These are phyloP conservation scores for Tetramorium simillimum DNA, from an alignment of 1,140 invertebrate genomes.

Conservation along the genomic window DNA sequence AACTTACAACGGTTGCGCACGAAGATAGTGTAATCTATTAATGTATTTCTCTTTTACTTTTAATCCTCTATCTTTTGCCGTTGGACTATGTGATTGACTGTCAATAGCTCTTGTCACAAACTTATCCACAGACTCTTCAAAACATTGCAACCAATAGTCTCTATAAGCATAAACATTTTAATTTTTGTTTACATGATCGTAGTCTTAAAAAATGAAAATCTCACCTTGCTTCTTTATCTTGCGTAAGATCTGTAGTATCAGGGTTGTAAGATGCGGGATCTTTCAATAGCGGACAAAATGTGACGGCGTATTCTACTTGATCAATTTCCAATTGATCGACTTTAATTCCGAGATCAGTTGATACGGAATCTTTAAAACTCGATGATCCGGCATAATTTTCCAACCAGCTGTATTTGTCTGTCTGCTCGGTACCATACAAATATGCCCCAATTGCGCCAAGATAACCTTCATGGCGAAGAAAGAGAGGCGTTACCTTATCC, in stretches of 20 bases:
- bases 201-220: background rate
- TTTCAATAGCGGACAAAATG: conserved; percentile 89
- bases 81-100: conserved; percentile 91
- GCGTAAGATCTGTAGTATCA: conserved; percentile 95
- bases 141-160: conserved; percentile 97
- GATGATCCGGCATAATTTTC: conserved; percentile 93
- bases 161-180: conserved; percentile 81
- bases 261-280: conserved; percentile 91
- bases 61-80: conserved; percentile 91
- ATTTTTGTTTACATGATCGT: background rate
- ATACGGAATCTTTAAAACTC: conserved; percentile 87
- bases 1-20: conserved; percentile 92
- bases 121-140: conserved; percentile 93
- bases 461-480: conserved; percentile 92
- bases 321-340: conserved; percentile 91
- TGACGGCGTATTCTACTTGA: conserved; percentile 87
- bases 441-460: conserved; percentile 92
- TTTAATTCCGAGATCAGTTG: conserved; percentile 83
- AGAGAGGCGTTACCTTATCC: conserved; percentile 90
- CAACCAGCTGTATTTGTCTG: conserved; percentile 89
- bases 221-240: conserved; percentile 92
- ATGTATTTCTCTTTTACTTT: conserved; percentile 95
- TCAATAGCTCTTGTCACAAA: conserved; percentile 91
- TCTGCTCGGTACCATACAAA: conserved; percentile 89
- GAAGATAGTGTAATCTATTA: conserved; percentile 91